Conservation (phyloP, 2,797 vertebrate species). For the Clamator glandarius region DNA sequence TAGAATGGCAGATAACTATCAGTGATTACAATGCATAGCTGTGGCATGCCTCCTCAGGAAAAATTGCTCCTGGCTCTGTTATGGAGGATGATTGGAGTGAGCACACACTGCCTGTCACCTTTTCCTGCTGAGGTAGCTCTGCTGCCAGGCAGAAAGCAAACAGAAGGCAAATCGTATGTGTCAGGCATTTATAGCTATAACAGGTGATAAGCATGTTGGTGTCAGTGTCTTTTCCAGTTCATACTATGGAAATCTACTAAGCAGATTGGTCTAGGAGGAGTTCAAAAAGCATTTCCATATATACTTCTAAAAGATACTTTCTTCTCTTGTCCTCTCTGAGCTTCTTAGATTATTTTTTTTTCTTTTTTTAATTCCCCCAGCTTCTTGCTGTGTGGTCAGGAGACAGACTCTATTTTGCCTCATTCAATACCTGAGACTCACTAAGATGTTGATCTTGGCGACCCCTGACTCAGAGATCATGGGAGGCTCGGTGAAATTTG, state of each 20-base stretch:
- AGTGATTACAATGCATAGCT: neutral
- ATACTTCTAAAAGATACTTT: neutral
- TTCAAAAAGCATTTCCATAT: neutral
- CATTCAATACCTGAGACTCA: neutral
- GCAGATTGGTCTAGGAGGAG: neutral
- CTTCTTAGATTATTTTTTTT: neutral
- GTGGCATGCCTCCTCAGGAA: accelerated
- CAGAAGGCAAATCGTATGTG: accelerated
- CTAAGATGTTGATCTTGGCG: neutral
- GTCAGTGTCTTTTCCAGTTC: neutral
- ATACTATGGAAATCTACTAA: neutral
- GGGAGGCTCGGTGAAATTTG: neutral
- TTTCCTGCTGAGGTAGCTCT: neutral
- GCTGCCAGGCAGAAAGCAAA: neutral
- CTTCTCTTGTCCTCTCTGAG: neutral
- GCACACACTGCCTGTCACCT: too few species aligned
- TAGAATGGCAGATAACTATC: neutral
- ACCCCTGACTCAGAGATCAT: neutral
- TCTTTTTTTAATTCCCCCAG: too few species aligned
- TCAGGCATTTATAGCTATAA: neutral
- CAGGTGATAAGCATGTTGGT: neutral
- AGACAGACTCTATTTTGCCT: neutral
- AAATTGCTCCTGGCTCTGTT: neutral
- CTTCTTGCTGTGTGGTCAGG: neutral
- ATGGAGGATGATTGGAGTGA: neutral